Evolutionary conservation across 2,888 invertebrate species (phyloP).

Genomic region (Neocrepidodera transversa): DNA sequence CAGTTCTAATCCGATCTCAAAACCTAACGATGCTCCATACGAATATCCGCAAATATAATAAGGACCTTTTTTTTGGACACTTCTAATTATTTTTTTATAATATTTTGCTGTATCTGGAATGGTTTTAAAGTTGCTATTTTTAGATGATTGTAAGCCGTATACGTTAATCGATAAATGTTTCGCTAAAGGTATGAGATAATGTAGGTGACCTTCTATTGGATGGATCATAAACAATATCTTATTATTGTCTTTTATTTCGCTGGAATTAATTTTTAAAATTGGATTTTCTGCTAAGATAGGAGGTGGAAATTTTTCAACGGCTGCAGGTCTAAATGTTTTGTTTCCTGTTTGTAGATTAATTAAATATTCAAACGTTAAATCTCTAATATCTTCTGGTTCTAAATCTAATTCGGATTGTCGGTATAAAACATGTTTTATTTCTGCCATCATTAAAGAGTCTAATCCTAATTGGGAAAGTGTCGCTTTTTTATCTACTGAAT

Average conservation of each 20-base stretch:
- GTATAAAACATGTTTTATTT: constrained; percentile 44
- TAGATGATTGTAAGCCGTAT: constrained; percentile 38
- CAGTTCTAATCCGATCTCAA: constrained; percentile 37
- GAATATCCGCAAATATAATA: constrained; percentile 41
- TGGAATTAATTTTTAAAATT: constrained; percentile 1
- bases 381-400: constrained; percentile 36
- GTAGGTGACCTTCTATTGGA: constrained; percentile 38
- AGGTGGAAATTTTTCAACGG: constrained; percentile 11
- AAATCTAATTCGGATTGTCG: constrained; percentile 41
- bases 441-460: constrained; percentile 45
- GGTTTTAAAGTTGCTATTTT: constrained; percentile 26
- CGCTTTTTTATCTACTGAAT: constrained; percentile 31
- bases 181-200: constrained; percentile 31
- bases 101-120: constrained; percentile 27
- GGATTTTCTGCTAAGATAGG: constrained; percentile 3
- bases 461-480: constrained; percentile 41
- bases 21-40: constrained; percentile 33
- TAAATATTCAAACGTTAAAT: constrained; percentile 38
- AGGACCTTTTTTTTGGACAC: constrained; percentile 33
- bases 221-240: constrained; percentile 37
- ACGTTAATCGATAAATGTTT: constrained; percentile 28
- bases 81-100: constrained; percentile 27
- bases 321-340: background rate
- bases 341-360: background rate
- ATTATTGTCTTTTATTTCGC: constrained; percentile 4